Conservation (phyloP, 2,888 invertebrate species). For the Nomada ferruginata region DNA sequence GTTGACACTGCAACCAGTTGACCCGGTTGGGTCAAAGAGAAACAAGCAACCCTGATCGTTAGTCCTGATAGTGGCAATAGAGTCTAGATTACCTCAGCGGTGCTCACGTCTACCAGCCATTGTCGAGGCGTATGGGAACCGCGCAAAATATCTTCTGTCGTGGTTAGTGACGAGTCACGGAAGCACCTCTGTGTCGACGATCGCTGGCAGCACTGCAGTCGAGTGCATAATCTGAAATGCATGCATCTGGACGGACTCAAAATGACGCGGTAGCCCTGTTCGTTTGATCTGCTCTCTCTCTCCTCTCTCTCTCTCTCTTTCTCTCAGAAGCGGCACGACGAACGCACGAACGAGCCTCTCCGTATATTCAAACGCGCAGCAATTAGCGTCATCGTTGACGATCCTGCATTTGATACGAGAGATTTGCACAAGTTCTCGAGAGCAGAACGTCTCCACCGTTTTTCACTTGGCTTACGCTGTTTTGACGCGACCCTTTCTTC, state of each 20-base stretch:
- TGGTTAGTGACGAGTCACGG: constrained; percentile 14
- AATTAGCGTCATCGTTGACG: constrained; percentile 13
- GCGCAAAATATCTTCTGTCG: constrained; percentile 20
- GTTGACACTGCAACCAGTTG: constrained; percentile 79
- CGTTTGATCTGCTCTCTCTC: constrained; percentile 57
- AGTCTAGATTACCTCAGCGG: constrained; percentile 80
- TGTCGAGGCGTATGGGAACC: constrained; percentile 13
- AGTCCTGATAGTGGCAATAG: constrained; percentile 79
- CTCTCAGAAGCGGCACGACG: background rate
- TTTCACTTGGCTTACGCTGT: background rate
- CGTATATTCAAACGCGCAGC: constrained; percentile 11
- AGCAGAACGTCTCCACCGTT: too few relatives aligned
- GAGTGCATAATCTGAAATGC: constrained; percentile 74
- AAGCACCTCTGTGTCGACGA: constrained; percentile 68
- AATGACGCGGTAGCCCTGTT: constrained; percentile 57
- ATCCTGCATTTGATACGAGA: background rate
- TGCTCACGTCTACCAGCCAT: constrained; percentile 63
- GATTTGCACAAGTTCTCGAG: background rate
- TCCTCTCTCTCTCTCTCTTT: too few relatives aligned
- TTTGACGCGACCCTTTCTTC: background rate
- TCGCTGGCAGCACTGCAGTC: constrained; percentile 63
- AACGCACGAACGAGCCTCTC: background rate
- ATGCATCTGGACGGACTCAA: constrained; percentile 72
- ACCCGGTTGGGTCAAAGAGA: constrained; percentile 80
- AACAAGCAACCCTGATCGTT: constrained; percentile 77